Conservation (phyloP, 92 coral and sea anemone genomes). For the Porites rus region DNA sequence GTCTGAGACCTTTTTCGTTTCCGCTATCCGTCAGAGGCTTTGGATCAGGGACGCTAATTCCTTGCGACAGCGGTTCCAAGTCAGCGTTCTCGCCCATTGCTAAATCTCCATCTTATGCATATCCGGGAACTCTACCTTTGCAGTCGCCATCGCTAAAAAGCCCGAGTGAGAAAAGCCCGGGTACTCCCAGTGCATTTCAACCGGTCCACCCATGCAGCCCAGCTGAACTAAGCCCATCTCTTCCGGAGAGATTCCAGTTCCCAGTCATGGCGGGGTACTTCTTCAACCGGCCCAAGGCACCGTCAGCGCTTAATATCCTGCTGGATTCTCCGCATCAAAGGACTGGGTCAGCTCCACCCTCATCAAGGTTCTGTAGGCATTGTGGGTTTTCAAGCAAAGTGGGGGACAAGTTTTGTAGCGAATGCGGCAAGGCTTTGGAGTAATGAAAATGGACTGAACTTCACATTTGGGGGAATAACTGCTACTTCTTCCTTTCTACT, state of each 20-base stretch:
- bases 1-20: conserved; percentile 44
- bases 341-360: conserved; percentile 24
- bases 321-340: conserved; percentile 67
- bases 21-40: conserved; percentile 59
- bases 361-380: conserved; percentile 69
- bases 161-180: conserved; percentile 61
- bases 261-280: conserved; percentile 69
- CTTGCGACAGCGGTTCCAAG: conserved; percentile 63
- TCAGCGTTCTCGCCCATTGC: conserved; percentile 96
- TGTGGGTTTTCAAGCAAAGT: conserved; percentile 77
- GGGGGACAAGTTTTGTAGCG: conserved; percentile 95
- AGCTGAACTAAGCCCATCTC: conserved; percentile 45
- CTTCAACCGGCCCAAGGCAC: conserved; percentile 63
- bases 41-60: conserved; percentile 35
- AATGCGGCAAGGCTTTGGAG: conserved; percentile 87
- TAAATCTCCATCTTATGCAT: conserved; percentile 68
- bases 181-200: conserved; percentile 78
- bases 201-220: conserved; percentile 67
- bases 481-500: neutral
- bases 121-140: conserved; percentile 55
- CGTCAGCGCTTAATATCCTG: conserved; percentile 58
- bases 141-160: conserved; percentile 57
- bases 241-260: conserved; percentile 77
- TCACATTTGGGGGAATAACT: too few relatives aligned
- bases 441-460: neutral